Percentiles rank a stretch among this genome's conserved stretches.
Evolutionary conservation across 1,140 invertebrate species (phyloP).

Genomic region (Megathymus violae): DNA sequence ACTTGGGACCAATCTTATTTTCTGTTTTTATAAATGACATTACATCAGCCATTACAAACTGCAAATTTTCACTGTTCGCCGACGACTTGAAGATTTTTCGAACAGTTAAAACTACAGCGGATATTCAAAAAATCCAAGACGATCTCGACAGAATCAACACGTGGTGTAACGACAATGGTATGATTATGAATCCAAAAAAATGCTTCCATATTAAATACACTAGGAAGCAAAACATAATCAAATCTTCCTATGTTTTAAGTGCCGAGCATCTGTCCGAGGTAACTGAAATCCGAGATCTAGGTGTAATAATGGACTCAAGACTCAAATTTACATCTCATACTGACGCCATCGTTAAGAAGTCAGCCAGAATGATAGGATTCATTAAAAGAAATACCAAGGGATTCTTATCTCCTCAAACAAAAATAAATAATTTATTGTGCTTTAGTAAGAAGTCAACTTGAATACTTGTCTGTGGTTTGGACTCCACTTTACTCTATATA

Average conservation of each 20-base stretch:
- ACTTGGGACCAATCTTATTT: too few species aligned
- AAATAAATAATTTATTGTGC: conserved; percentile 1
- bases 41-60: too few species aligned
- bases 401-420: neutral
- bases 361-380: conserved; percentile 2
- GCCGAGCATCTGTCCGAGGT: neutral
- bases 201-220: conserved; percentile 15
- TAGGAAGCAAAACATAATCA: neutral
- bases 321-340: conserved; percentile 11
- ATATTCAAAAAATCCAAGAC: too few species aligned
- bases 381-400: conserved; percentile 13
- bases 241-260: neutral
- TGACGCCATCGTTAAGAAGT: conserved; percentile 4
- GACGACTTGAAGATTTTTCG: too few species aligned
- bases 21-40: too few species aligned
- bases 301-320: too few species aligned
- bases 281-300: neutral
- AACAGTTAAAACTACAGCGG: too few species aligned
- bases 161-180: too few species aligned
- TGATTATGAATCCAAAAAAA: conserved; percentile 8
- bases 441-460: conserved; percentile 11
- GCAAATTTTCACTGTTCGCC: too few species aligned
- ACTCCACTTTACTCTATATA: conserved; percentile 11
- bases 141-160: too few species aligned
- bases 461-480: conserved; percentile 10